phyloP scores from a whole-genome alignment of 2,888 invertebrate species.

The Parelbella ahira region DNA sequence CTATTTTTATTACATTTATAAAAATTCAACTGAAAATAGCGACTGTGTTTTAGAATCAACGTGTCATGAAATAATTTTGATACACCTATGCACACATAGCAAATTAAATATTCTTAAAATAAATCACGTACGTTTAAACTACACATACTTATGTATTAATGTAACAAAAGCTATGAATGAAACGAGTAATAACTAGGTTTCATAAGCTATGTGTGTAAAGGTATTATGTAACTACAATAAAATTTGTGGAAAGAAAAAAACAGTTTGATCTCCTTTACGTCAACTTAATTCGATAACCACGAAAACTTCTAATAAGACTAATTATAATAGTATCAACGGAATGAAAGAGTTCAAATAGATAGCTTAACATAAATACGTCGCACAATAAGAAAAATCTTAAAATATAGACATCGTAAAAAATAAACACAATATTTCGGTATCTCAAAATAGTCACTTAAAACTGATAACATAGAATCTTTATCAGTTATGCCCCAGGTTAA shows the following conservation, averaged over 20 bases:
- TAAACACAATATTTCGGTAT: conserved; percentile 42
- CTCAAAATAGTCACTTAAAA: conserved; percentile 38
- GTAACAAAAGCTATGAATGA: conserved; percentile 18
- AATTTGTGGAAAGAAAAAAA: conserved; percentile 27
- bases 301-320: conserved; percentile 26
- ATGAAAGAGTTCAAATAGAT: conserved; percentile 61
- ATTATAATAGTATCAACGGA: conserved; percentile 48
- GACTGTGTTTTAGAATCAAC: conserved; percentile 50
- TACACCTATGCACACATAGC: conserved; percentile 38
- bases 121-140: conserved; percentile 1
- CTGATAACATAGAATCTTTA: too few relatives aligned
- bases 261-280: conserved; percentile 20
- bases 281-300: conserved; percentile 25
- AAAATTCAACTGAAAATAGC: conserved; percentile 35
- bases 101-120: conserved; percentile 6
- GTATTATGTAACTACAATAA: conserved; percentile 27
- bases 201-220: conserved; percentile 35
- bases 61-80: conserved; percentile 30
- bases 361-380: conserved; percentile 46
- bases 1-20: conserved; percentile 10
- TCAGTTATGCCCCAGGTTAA: too few relatives aligned
- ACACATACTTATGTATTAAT: conserved; percentile 11
- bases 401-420: conserved; percentile 45
- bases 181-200: conserved; percentile 23
- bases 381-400: conserved; percentile 33